phyloP scores from a whole-genome alignment of 2,797 vertebrate genomes.

The Channa striata region DNA sequence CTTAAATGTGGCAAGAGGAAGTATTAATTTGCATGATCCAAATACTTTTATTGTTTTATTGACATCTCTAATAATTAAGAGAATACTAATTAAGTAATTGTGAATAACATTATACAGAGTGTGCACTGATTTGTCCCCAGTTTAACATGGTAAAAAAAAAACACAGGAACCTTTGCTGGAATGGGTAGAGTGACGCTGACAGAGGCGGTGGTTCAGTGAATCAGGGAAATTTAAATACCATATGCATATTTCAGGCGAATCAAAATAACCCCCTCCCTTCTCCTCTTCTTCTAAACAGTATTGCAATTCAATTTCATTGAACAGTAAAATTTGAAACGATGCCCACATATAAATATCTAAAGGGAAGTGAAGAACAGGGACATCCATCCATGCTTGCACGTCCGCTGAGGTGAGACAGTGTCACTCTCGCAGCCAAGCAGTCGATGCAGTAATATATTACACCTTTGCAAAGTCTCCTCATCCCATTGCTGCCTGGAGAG shows the following conservation, averaged over 20 bases:
- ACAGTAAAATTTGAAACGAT: slow-evolving; percentile 2
- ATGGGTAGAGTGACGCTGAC: slow-evolving; percentile 7
- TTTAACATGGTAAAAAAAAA: slow-evolving; percentile 6
- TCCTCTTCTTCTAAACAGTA: no score
- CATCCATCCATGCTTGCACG: not conserved
- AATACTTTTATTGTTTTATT: no score
- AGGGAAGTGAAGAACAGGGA: not conserved
- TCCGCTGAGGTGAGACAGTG: slow-evolving; percentile 14
- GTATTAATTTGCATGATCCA: no score
- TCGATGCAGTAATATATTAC: slow-evolving; percentile 33
- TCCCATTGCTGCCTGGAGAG: slow-evolving; percentile 22
- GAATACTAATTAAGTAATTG: no score
- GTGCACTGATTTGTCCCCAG: not conserved
- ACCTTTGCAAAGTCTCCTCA: slow-evolving; percentile 28
- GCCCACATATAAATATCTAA: not conserved
- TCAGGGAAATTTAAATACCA: slow-evolving; percentile 20
- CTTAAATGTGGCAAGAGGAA: no score
- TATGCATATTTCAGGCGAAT: slow-evolving; percentile 1
- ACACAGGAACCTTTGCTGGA: not conserved
- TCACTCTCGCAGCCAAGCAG: slow-evolving; percentile 29
- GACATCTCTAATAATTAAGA: no score
- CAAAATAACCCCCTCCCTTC: not conserved
- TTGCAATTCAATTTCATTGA: not conserved
- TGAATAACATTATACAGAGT: no score
- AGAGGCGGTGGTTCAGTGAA: slow-evolving; percentile 7